A percentile compares a stretch with the other conserved stretches of the same genome.
These are phyloP conservation scores for Aporophyla lueneburgensis DNA, from an alignment of 2,888 invertebrate genomes.

Conservation along the genomic window DNA sequence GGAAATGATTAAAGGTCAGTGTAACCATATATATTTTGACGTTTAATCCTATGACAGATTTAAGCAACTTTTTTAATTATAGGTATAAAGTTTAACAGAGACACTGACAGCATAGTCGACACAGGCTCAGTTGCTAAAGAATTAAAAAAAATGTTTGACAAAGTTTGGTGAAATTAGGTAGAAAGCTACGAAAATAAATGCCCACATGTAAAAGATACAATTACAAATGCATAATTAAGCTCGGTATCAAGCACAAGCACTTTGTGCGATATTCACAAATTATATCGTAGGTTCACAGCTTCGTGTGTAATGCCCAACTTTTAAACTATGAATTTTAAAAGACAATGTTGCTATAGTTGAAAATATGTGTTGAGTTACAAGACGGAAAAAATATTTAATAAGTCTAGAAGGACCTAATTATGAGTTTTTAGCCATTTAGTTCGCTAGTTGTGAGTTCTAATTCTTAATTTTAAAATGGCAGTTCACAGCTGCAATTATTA, in stretches of 20 bases:
- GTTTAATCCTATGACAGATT: neutral
- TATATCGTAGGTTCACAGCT: conserved; percentile 56
- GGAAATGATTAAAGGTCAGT: neutral
- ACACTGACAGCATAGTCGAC: too few species aligned
- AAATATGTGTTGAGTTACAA: conserved; percentile 33
- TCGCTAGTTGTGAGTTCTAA: neutral
- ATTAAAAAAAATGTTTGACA: too few species aligned
- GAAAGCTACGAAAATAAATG: conserved; percentile 28
- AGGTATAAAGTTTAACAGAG: too few species aligned
- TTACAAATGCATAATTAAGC: conserved; percentile 29
- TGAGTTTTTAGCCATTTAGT: too few species aligned
- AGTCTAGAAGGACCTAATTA: neutral
- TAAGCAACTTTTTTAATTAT: neutral
- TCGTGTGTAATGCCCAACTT: conserved; percentile 58
- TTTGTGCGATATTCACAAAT: conserved; percentile 51
- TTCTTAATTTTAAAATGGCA: neutral
- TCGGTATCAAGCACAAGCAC: conserved; percentile 49
- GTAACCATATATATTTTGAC: neutral
- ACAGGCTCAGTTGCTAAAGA: too few species aligned
- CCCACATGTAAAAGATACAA: conserved; percentile 9
- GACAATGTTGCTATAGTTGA: conserved; percentile 45
- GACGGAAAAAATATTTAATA: neutral
- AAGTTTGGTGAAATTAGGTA: neutral
- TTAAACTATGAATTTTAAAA: conserved; percentile 20
- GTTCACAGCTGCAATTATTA: neutral